Base-by-base conservation (phyloP, 1,140 invertebrate species). In the Diploscapter pachys region DNA sequence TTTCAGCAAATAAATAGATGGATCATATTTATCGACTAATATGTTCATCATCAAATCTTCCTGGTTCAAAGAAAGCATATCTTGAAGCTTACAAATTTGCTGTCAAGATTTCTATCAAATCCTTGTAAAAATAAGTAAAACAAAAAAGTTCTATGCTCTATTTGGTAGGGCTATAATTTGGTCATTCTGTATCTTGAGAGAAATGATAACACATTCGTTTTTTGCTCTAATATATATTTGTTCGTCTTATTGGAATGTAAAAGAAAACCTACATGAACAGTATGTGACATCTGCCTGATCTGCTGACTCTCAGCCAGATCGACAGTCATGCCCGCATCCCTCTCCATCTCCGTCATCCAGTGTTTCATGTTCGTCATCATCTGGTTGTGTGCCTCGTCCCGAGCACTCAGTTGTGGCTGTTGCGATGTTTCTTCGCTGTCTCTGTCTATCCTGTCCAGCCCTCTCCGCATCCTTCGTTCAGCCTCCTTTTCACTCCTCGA, bases 281-380 rank as follows among this genome's bases (percentile, higher is more conserved):
- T 75, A 48, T 63, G 63, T 5, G 75, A 62, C 11, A 66, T 53
- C 53, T 82, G 76, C 49, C 82, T 79, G n/a, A 84, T 71, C 11
- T 78, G 49, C 8, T 59, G 48, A 56, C 76, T 76, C 71, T 82
- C 81, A 57, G 77, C 75, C 9, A 83, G 50, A 66, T 83, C 82
- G 31, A 83, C 82, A 57, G 81, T 86, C 50, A 77, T 57, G n/a
- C 75, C 61, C 8, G 79, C 78, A 61, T 85, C 84, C n/a, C 82
- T 55, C 73, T 85, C 81, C 0, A 78, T 71, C 63, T 83, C 82
- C 49, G 78, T 76, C 50, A 83, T 63, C 80, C 81, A 79, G 9
- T 84, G 82, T 5, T 73, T 49, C 6, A 84, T 52, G 31, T 81
- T 74, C 5, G 81, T 83, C 52, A 85, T 68, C n/a, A 55, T 55